These are phyloP conservation scores for Ochropleura leucogaster DNA, from an alignment of 2,888 invertebrate species.

Conservation along the genomic window DNA sequence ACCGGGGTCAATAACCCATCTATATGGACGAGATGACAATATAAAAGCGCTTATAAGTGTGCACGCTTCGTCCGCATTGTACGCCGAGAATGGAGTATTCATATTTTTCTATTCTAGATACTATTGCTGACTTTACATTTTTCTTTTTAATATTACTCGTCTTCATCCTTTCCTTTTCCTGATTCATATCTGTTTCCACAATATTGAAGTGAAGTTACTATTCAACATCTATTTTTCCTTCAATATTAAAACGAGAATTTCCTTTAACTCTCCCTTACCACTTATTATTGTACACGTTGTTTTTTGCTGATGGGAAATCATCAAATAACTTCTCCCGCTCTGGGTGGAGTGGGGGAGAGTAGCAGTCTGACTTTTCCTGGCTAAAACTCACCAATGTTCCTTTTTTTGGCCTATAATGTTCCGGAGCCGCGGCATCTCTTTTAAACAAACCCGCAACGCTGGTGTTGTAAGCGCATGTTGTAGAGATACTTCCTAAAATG, in stretches of 20 bases:
- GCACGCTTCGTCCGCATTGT: slow-evolving; percentile 58
- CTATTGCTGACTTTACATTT: slow-evolving; percentile 47
- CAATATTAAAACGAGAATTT: not conserved
- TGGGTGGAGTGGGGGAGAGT: no score
- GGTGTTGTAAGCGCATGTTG: no score
- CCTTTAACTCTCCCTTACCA: no score
- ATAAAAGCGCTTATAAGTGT: slow-evolving; percentile 59
- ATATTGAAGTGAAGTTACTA: not conserved
- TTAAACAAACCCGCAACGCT: no score
- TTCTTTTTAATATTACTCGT: slow-evolving; percentile 25
- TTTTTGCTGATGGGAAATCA: no score
- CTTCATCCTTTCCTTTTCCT: slow-evolving; percentile 22
- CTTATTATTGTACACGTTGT: no score
- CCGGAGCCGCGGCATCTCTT: no score
- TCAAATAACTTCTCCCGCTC: no score
- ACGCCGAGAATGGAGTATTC: slow-evolving; percentile 48
- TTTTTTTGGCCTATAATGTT: no score
- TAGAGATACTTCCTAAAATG: no score
- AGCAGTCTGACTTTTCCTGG: no score
- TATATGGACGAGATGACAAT: slow-evolving; percentile 58
- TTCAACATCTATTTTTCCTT: not conserved
- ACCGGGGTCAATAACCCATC: slow-evolving; percentile 64
- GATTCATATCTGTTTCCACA: slow-evolving; percentile 9
- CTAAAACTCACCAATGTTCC: no score
- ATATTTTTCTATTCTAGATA: slow-evolving; percentile 56